phyloP scores from a whole-genome alignment of 2,113 vertebrate species.

The Coracopsis vasa region DNA sequence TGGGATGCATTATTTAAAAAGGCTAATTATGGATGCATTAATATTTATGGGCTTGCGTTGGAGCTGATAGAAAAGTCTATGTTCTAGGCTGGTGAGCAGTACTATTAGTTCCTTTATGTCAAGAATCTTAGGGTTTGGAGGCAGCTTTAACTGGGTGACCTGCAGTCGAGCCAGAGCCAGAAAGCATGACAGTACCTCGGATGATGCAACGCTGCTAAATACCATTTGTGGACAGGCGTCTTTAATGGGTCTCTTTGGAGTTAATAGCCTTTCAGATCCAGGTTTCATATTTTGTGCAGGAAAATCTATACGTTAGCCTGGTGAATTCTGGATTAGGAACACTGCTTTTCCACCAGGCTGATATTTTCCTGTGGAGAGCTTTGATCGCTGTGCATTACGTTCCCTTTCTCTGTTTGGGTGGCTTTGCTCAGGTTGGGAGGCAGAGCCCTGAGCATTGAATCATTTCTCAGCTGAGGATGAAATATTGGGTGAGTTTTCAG shows the following conservation, averaged over 20 bases:
- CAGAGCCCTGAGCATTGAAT: neutral
- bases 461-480: neutral
- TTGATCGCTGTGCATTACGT: neutral
- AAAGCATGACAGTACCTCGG: constrained; percentile 38
- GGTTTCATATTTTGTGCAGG: constrained; percentile 62
- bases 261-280: constrained; percentile 62
- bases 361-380: constrained; percentile 49
- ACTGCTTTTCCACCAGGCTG: neutral
- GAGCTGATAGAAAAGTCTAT: constrained; percentile 63
- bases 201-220: constrained; percentile 65
- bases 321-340: constrained; percentile 58
- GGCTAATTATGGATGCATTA: constrained; percentile 71
- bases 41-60: constrained; percentile 65
- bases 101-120: constrained; percentile 24
- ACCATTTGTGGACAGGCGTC: constrained; percentile 39
- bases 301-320: constrained; percentile 59
- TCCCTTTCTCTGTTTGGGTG: neutral
- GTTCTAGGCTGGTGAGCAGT: constrained; percentile 53
- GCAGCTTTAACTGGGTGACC: constrained; percentile 39
- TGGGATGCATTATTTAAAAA: constrained; percentile 73
- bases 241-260: constrained; percentile 63
- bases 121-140: constrained; percentile 41
- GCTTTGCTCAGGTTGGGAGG: constrained; percentile 2
- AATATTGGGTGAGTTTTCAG: constrained; percentile 5
- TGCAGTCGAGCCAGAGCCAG: constrained; percentile 15